Evolutionary conservation across 2,113 vertebrate genomes (phyloP), one percentile per base, ranked within the genome.

Genomic region (Chrysemys picta): DNA sequence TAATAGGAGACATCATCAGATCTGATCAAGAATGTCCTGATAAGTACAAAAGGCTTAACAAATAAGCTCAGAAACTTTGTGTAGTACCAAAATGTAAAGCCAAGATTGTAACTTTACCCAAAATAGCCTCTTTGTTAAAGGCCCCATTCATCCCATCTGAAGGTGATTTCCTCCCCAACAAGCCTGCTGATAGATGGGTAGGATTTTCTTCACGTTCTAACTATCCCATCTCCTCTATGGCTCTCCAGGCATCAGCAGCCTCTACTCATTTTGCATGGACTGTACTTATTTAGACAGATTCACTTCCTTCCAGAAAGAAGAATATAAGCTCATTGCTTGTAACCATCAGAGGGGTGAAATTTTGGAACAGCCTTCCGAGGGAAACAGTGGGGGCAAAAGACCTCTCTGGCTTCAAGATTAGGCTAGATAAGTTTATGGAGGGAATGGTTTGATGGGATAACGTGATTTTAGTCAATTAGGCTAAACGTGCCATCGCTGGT

Each of bases 281-380:
- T 65, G 31, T 69, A 81, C 65, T 91, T 92, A 90, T 14, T 88
- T 50, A 83, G 42, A 13, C 84, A 95, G 65, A 79, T 80, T 65
- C 38, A 0, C 2, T 45, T 88, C 94, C 83, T 80, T 90, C 89
- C 93, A 84, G 81, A 92, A 83, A 91, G 90, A 87, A 94, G 17
- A 29, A 87, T 85, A 94, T 96, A 92, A 90, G 88, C 95, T 69
- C 85, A 62, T 35, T 79, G 59, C 50, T 42, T 42, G 42, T 42
- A 42, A 42, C 42, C 42, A 42, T 42, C 42, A 42, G 42, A 42
- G 42, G 42, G 42, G 42, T 42, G 42, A 42, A 42, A 42, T 42
- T 42, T 42, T 42, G 42, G 42, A 42, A 42, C 42, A 42, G 42
- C 42, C 42, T 42, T 42, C 42, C 42, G 42, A 42, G 42, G 42